Base-by-base conservation (phyloP, 2,797 vertebrate species). In the Spatula versicolor region DNA sequence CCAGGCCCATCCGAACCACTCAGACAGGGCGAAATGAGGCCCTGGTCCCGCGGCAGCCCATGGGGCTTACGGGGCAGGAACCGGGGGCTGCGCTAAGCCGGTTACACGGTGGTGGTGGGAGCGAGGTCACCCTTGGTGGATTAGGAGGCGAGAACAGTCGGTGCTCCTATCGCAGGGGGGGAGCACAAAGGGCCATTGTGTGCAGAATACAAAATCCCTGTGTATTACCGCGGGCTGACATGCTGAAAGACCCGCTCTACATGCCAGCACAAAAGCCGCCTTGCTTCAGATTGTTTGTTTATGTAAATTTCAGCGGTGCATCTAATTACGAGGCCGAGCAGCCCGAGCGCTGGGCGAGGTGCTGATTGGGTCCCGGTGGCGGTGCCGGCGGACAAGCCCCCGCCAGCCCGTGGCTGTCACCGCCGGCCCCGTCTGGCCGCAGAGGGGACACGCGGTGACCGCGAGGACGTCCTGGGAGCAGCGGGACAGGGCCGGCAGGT, bases 131-230 rank as follows among this genome's bases (percentile, higher is more conserved):
- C 98, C 97, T 97, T 88, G 73, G 80, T 60, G 98, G 98, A 99
- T 99, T 98, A 98, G 97, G 94, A 98, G 97, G 96, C 76, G 94
- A 84, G 97, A 97, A 98, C 98, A 99, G 98, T 98, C 82, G 71
- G 88, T 60, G 90, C 93, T 97, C 97, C 98, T 98, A 98, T 98
- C 98, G 91, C 95, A 97, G 92, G 92, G 97, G 97, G 50, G 94
- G 92, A 91, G 67, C 93, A 99, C 99, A 99, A 99, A 98, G 98
- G 76, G 73, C 96, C 98, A 88, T 99, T 99, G 98, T 98, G 98
- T 93, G 88, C 64, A 5, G 83, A 91, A 98, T 84, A 99, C 98
- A 99, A 98, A 98, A 98, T 98, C 98, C 93, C 98, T 96, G 98
- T 98, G 99, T 97, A 98, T 98, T 96, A 86, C 93, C 76, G 77